Base-by-base conservation (phyloP, 2,888 invertebrate genomes). In the Stenoptilia bipunctidactyla region DNA sequence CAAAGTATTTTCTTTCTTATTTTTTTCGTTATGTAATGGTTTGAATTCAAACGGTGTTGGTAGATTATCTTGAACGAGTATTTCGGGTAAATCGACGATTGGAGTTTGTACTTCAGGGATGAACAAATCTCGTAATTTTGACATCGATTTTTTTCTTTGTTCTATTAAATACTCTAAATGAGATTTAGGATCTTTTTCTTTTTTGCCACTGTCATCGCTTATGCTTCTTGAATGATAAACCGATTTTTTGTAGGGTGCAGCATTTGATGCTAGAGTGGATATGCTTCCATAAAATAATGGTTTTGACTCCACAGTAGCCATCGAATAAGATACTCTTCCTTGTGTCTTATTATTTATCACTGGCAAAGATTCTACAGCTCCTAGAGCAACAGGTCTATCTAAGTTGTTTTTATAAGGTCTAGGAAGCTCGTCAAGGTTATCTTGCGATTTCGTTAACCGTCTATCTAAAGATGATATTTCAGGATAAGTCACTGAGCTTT, bases 121-220 rank as follows among this genome's bases (percentile, higher is more conserved):
- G 25, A 94, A 92, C 53, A 96, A 76, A n/a, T 94, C 95, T 57
- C 94, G 87, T 43, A 96, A 72, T 69, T 94, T 95, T 1, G 93
- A 92, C 72, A 94, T 88, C 13, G 92, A 91, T 58, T 90, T 91
- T 49, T 91, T 89, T 41, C 94, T 86, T 63, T 94, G 93, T 67
- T 94, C 94, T 52, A 92, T 87, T 50, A 94, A 74, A 51, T 90
- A 89, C 54, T 89, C 91, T 56, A 93, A 85, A 45, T 91, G 90
- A 1, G 87, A 87, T 61, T 88, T 87, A 50, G 76, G 70, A 15
- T 63, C 51, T 44, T 56, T 55, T 47, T 72, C 82, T 51, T 72
- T 80, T 27, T 60, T 69, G 39, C 66, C 62, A 38, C 61, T 75
- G 42, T 82, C 82, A 49, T 83, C 83, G 53, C 83, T 83, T 30